phyloP scores from a whole-genome alignment of 2,797 vertebrate species.

The Phrynocephalus guinanensis region DNA sequence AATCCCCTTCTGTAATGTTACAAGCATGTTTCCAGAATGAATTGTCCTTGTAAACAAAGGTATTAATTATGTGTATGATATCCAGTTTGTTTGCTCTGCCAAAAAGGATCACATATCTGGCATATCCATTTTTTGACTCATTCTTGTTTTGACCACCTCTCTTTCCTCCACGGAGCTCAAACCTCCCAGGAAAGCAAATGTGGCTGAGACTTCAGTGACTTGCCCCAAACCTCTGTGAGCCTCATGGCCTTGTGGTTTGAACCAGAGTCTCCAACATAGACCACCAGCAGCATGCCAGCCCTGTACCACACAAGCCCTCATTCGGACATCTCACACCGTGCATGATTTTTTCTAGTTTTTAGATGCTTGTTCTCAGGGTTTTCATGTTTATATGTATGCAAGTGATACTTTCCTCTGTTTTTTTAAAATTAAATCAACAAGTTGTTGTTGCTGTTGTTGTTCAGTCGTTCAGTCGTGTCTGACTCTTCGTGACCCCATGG shows the following conservation, averaged over 20 bases:
- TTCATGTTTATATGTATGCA: neutral
- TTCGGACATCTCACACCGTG: neutral
- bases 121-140: neutral
- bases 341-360: too few relatives aligned
- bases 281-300: neutral
- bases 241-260: neutral
- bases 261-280: neutral
- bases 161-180: neutral
- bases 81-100: too few relatives aligned
- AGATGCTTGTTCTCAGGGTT: neutral
- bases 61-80: too few relatives aligned
- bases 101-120: neutral
- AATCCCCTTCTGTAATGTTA: too few relatives aligned
- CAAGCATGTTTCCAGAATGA: too few relatives aligned
- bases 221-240: neutral
- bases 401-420: neutral
- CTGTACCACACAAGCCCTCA: neutral
- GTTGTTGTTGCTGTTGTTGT: too few relatives aligned
- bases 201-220: neutral
- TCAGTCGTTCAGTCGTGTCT: too few relatives aligned
- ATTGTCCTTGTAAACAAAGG: too few relatives aligned
- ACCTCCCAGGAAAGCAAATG: neutral
- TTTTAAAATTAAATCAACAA: neutral
- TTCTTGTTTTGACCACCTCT: neutral
- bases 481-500: too few relatives aligned